These are phyloP conservation scores for Parapsyche elsis DNA, from an alignment of 1,140 invertebrate genomes.

Conservation along the genomic window DNA sequence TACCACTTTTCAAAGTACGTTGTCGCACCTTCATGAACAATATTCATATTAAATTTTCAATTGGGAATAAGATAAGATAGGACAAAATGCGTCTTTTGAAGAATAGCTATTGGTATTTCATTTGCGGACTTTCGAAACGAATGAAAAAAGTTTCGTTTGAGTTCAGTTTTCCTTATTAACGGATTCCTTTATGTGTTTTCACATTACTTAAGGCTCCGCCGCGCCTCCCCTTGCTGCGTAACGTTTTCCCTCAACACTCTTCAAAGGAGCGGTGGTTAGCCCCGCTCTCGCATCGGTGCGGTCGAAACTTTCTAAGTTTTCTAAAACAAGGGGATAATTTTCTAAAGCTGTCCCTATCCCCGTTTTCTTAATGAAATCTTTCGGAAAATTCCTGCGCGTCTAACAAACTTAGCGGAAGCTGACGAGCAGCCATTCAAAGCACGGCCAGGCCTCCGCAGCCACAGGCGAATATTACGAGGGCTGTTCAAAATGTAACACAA, in stretches of 20 bases:
- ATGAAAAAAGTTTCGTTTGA: slow-evolving; percentile 4
- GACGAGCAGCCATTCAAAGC: slow-evolving; percentile 33
- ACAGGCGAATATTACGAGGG: neutral
- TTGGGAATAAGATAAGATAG: too few species aligned
- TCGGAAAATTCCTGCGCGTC: slow-evolving; percentile 52
- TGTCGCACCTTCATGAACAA: too few species aligned
- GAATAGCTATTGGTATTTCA: too few species aligned
- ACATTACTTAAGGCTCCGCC: slow-evolving; percentile 7
- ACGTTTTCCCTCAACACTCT: slow-evolving; percentile 44
- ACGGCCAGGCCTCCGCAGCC: slow-evolving; percentile 6
- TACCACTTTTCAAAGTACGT: too few species aligned
- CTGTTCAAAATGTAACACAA: neutral
- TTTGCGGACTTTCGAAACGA: neutral
- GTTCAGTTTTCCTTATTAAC: slow-evolving; percentile 27
- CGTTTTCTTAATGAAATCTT: slow-evolving; percentile 56
- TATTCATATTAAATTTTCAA: too few species aligned
- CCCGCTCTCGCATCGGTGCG: slow-evolving; percentile 42
- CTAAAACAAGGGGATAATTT: slow-evolving; percentile 56
- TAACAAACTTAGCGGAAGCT: slow-evolving; percentile 50
- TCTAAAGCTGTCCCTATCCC: slow-evolving; percentile 53
- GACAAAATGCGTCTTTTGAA: too few species aligned
- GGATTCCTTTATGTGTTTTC: slow-evolving; percentile 33
- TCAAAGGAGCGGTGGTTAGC: slow-evolving; percentile 51
- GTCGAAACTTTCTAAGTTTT: slow-evolving; percentile 52
- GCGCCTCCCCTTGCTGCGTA: slow-evolving; percentile 25